Evolutionary conservation across 2,797 vertebrate genomes (phyloP).

Genomic region (Furcifer pardalis): DNA sequence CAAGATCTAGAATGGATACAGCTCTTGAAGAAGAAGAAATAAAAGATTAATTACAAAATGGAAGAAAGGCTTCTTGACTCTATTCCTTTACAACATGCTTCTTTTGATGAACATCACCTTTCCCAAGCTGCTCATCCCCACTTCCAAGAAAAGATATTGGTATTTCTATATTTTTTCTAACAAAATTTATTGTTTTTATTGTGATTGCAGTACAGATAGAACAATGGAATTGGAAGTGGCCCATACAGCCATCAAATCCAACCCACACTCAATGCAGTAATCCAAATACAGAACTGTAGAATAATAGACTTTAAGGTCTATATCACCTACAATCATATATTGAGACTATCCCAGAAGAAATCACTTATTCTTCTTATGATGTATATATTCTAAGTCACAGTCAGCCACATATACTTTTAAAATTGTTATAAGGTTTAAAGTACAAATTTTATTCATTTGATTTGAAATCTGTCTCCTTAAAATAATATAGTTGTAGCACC

Average conservation of each 20-base stretch:
- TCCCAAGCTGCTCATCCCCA: neutral
- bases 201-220: neutral
- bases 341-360: too few species aligned
- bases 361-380: too few species aligned
- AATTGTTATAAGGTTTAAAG: neutral
- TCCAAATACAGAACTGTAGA: too few species aligned
- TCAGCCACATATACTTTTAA: constrained; percentile 2
- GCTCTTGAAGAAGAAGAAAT: too few species aligned
- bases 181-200: neutral
- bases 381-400: neutral
- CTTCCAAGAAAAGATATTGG: neutral
- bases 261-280: too few species aligned
- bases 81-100: neutral
- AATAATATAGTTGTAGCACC: accelerated
- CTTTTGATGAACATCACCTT: neutral
- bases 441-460: constrained; percentile 7
- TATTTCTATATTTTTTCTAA: neutral
- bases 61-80: neutral
- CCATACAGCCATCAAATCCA: too few species aligned
- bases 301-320: neutral
- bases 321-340: neutral
- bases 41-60: neutral
- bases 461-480: constrained; percentile 9
- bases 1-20: too few species aligned
- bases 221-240: too few species aligned